Evolutionary conservation across 1,140 invertebrate species (phyloP), one percentile per base, ranked within the genome.

Genomic region (Rhopalosiphum padi): DNA sequence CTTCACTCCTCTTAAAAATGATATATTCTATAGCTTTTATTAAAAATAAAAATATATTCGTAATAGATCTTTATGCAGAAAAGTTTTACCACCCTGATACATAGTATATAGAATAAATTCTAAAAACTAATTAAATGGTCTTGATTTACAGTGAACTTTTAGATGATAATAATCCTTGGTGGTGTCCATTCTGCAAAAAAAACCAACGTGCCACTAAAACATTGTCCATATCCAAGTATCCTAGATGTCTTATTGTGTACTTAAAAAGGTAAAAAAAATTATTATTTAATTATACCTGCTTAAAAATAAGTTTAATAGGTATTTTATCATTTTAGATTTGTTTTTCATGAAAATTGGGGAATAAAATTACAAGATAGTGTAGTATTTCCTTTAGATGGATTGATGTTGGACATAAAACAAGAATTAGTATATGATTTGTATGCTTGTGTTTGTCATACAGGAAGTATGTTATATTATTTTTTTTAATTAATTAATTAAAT

Each of bases 101-200:
- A 35, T 35, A 77, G 18, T 77, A 18, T 35, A 35, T 35, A 77
- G n/a, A n/a, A n/a, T 35, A 77, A n/a, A 15, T 77, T 68, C 30
- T 77, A 18, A n/a, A 77, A 77, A 77, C 30, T 77, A n/a, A 77
- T 77, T 15, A 30, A 60, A 60, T 77, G 60, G 30, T 93, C 93
- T 94, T 93, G 94, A 93, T 30, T 95, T 95, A 87, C 94, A 97
- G 97, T 95, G 97, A 97, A 95, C 96, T 96, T 48, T 95, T 97
- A 94, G 97, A 97, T 94, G 96, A 97, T 94, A 96, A 97, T 94
- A 97, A 97, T 95, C 97, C 97, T 37, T 97, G 97, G 97, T 97
- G 96, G 95, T 97, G 97, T 95, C 97, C 97, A 18, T 95, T 96
- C 92, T 97, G 97, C 94, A 95, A 96, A 94, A 95, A 95, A 94